These are phyloP conservation scores for Neomonachus schauinslandi DNA, from an alignment of 2,113 vertebrate species.

Conservation along the genomic window DNA sequence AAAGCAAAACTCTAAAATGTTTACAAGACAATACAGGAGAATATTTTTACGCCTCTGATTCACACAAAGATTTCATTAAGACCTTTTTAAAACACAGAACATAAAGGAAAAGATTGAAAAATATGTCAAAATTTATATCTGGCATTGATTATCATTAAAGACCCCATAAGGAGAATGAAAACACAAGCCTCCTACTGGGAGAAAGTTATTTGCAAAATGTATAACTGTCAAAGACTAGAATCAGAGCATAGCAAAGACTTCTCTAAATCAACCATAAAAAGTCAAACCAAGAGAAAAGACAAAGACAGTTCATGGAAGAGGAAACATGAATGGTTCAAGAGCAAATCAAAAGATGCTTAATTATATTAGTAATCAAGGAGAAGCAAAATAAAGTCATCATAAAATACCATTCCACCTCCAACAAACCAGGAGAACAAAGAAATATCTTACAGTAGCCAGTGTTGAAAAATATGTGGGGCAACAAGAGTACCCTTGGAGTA, in stretches of 20 bases:
- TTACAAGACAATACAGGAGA: background rate
- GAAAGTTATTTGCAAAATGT: slow-evolving; percentile 31
- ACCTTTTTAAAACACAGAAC: background rate
- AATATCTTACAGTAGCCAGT: background rate
- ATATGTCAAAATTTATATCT: background rate
- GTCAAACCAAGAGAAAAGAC: background rate
- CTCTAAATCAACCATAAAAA: background rate
- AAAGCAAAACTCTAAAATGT: background rate
- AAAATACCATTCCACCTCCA: background rate
- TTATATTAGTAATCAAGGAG: background rate
- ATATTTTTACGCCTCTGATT: background rate
- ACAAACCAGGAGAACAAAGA: background rate
- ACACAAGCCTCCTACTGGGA: background rate
- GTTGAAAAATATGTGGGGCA: background rate
- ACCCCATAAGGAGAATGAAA: background rate
- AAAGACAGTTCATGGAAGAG: background rate
- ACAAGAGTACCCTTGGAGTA: background rate
- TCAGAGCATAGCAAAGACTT: background rate
- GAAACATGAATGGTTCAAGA: background rate
- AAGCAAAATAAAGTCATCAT: slow-evolving; percentile 3
- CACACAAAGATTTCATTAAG: background rate
- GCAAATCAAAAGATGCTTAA: slow-evolving; percentile 39
- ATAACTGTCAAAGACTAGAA: background rate
- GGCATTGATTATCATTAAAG: slow-evolving; percentile 2
- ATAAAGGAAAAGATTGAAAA: background rate